Evolutionary conservation across 2,113 vertebrate species (phyloP), one percentile per base, ranked within the genome.

Genomic region (Sporophila hypoxantha): DNA sequence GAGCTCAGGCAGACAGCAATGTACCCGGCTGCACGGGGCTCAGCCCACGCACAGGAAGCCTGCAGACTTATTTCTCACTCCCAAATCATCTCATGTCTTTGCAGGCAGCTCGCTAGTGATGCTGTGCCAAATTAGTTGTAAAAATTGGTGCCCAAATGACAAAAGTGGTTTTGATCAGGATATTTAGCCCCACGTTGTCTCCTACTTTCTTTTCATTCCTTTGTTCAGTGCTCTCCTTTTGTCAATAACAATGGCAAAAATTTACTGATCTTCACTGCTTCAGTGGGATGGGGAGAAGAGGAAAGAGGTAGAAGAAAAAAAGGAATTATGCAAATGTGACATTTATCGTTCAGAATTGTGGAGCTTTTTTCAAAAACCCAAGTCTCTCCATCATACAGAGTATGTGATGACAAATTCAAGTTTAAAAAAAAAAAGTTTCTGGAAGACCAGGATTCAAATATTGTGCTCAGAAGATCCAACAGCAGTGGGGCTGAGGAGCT

Each of bases 121-220:
- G 67, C 41, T 90, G 53, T 82, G 55, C 50, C 82, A 92, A 80
- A 93, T 94, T 78, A 94, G 50, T 78, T 85, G 85, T 94, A 87
- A 88, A 90, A 94, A 93, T 30, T 87, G 89, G 89, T 89, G 93
- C 85, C 30, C 79, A 79, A 71, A 80, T 87, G 85, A 87, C 73
- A 87, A 90, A 87, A 92, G 64, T 64, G 41, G 79, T 75, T 92
- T 66, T 80, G 79, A 73, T 93, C 56, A 49, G 78, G 76, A 29
- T 90, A 74, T 93, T 91, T 91, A 87, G 77, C 81, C 69, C 92
- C 39, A 37, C 41, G n/a, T 47, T 53, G 73, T 56, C 23, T 83
- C 82, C 71, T 88, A 39, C 41, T 76, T 55, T 89, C 88, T 82
- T 79, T 46, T 75, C 36, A 17, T 90, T 69, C 82, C 76, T 92